phyloP scores from a whole-genome alignment of 2,888 invertebrate species.

The Dicyrtoma fusca region DNA sequence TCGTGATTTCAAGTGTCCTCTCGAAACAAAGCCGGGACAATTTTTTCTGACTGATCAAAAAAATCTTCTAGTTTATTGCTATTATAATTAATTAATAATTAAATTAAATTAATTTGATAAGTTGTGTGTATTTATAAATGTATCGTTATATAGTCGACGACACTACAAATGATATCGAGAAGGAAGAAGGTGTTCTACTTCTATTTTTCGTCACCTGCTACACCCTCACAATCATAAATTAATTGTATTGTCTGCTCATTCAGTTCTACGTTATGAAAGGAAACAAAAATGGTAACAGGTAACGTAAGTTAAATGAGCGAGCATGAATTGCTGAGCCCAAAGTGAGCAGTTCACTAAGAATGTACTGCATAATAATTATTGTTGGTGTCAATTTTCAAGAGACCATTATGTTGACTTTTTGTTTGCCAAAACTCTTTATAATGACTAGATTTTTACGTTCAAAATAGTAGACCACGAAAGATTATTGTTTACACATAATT shows the following conservation, averaged over 20 bases:
- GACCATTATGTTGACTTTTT: slow-evolving; percentile 9
- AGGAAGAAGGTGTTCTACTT: neutral
- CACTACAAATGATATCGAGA: neutral
- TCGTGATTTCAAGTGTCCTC: slow-evolving; percentile 38
- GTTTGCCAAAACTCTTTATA: slow-evolving; percentile 16
- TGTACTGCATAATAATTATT: neutral
- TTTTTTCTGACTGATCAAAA: slow-evolving; percentile 35
- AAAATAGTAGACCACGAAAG: slow-evolving; percentile 3
- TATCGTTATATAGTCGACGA: no score
- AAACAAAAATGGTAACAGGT: neutral
- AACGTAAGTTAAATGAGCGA: neutral
- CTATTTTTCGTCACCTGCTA: slow-evolving; percentile 15
- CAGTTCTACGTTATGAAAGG: neutral
- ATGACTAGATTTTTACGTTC: slow-evolving; percentile 21
- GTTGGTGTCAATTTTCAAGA: neutral
- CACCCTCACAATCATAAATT: slow-evolving; percentile 5
- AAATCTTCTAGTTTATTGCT: slow-evolving; percentile 33
- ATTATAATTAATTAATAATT: neutral
- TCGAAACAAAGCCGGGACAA: slow-evolving; percentile 30
- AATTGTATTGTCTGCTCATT: slow-evolving; percentile 27
- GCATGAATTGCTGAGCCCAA: slow-evolving; percentile 27
- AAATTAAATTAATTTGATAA: slow-evolving; percentile 20
- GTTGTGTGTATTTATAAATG: slow-evolving; percentile 27
- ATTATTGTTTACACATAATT: slow-evolving; percentile 5
- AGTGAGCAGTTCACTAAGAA: slow-evolving; percentile 23